A percentile compares a stretch with the other conserved stretches of the same genome.
These are phyloP conservation scores for Porites lobata DNA, from an alignment of 92 coral and sea anemone genomes.

Conservation along the genomic window DNA sequence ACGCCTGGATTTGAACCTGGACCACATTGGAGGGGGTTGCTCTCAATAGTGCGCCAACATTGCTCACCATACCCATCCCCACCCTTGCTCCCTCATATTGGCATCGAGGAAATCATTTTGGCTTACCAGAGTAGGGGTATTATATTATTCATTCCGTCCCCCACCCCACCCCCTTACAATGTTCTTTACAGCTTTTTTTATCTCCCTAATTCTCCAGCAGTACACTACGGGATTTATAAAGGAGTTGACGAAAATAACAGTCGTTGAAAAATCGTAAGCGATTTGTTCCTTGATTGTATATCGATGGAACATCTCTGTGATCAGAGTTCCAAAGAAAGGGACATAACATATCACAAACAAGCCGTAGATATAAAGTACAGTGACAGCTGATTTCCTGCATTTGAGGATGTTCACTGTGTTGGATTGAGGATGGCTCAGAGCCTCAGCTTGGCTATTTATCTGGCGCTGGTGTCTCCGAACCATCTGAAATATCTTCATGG, in stretches of 20 bases:
- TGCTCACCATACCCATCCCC: too few relatives aligned
- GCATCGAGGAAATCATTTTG: too few relatives aligned
- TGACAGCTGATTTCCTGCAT: slow-evolving; percentile 20
- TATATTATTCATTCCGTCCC: not conserved
- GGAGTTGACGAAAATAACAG: slow-evolving; percentile 44
- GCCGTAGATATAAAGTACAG: slow-evolving; percentile 18
- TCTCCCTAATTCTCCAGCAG: slow-evolving; percentile 46
- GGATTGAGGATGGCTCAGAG: not conserved
- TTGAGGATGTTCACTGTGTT: not conserved
- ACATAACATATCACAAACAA: slow-evolving; percentile 27
- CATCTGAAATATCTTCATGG: not conserved
- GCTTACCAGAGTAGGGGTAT: too few relatives aligned
- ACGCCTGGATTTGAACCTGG: too few relatives aligned
- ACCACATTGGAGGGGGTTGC: too few relatives aligned
- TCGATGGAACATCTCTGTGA: slow-evolving; percentile 7
- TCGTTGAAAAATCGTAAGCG: slow-evolving; percentile 34
- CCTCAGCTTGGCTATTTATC: not conserved
- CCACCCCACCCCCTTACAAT: not conserved
- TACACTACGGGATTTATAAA: slow-evolving; percentile 44
- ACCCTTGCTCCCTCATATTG: too few relatives aligned
- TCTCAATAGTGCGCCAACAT: too few relatives aligned
- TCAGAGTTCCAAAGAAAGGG: slow-evolving; percentile 28
- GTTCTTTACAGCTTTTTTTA: slow-evolving; percentile 4
- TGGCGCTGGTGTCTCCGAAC: not conserved
- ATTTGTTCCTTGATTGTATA: slow-evolving; percentile 18